phyloP scores from a whole-genome alignment of 37 sponge, comb jelly and placozoan genomes.

The Halisarca cf. caerulea region DNA sequence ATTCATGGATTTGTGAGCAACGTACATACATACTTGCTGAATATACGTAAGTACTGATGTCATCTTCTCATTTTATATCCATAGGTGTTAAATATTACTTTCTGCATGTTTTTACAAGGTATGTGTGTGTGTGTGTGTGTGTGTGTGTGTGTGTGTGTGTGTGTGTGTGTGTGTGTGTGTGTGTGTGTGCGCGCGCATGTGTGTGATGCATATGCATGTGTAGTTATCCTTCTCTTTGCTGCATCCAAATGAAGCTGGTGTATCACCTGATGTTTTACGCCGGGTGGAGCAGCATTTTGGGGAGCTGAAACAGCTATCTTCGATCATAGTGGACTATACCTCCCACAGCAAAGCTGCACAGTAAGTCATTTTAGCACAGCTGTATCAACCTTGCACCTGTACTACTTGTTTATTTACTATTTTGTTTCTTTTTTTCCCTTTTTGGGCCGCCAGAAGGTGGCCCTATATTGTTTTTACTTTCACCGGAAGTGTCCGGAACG shows the following conservation, averaged over 20 bases:
- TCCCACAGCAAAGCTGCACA: conserved; percentile 7
- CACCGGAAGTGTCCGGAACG: too few relatives aligned
- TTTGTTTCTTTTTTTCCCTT: too few relatives aligned
- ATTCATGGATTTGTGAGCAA: too few relatives aligned
- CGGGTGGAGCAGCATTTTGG: not conserved
- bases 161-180: conserved; percentile 36
- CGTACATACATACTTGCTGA: too few relatives aligned
- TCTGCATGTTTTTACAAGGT: conserved; percentile 82
- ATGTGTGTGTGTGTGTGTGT: conserved; percentile 4
- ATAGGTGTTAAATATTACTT: conserved; percentile 56
- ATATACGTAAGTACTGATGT: not conserved
- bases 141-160: conserved; percentile 32
- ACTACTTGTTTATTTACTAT: too few relatives aligned
- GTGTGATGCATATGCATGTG: too few relatives aligned
- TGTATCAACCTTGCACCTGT: too few relatives aligned
- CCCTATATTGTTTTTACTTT: too few relatives aligned
- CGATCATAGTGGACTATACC: not conserved
- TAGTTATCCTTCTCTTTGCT: not conserved
- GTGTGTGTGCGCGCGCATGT: too few relatives aligned
- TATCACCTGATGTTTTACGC: not conserved
- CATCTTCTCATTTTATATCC: not conserved
- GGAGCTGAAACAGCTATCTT: not conserved
- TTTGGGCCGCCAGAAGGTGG: too few relatives aligned
- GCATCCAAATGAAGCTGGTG: not conserved
- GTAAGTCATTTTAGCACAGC: too few relatives aligned